These are phyloP conservation scores for Neosilurus mollespiculum DNA, from an alignment of 2,797 vertebrate species.

Conservation along the genomic window DNA sequence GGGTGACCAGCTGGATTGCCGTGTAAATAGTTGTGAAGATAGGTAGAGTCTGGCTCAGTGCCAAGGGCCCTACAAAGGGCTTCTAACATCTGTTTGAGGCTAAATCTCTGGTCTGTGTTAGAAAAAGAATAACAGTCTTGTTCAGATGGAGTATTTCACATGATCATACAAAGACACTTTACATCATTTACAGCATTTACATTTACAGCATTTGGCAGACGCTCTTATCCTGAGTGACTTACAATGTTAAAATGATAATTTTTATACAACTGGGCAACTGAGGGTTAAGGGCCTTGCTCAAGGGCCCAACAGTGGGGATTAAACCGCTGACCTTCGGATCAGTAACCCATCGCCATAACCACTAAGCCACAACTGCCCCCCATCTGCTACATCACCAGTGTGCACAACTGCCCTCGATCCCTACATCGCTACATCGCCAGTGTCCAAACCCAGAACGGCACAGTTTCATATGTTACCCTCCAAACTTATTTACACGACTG, in stretches of 20 bases:
- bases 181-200: not conserved
- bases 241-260: too few relatives aligned
- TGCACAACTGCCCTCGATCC: too few relatives aligned
- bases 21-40: constrained; percentile 94
- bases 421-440: not conserved
- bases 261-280: too few relatives aligned
- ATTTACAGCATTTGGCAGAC: too few relatives aligned
- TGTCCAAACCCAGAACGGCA: constrained; percentile 32
- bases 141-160: constrained; percentile 69
- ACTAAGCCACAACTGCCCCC: too few relatives aligned
- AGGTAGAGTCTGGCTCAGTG: constrained; percentile 85
- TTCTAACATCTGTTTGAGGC: constrained; percentile 91
- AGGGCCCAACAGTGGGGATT: too few relatives aligned
- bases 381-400: too few relatives aligned
- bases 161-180: constrained; percentile 71
- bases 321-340: too few relatives aligned
- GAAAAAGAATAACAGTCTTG: constrained; percentile 76
- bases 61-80: constrained; percentile 88
- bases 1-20: constrained; percentile 85
- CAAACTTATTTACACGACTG: not conserved
- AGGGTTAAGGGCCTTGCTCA: too few relatives aligned
- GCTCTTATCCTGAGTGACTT: too few relatives aligned
- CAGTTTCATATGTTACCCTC: constrained; percentile 11
- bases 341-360: too few relatives aligned
- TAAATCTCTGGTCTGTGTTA: constrained; percentile 83